Evolutionary conservation across 2,797 vertebrate genomes (phyloP).

Genomic region (Pagetopsis macropterus): DNA sequence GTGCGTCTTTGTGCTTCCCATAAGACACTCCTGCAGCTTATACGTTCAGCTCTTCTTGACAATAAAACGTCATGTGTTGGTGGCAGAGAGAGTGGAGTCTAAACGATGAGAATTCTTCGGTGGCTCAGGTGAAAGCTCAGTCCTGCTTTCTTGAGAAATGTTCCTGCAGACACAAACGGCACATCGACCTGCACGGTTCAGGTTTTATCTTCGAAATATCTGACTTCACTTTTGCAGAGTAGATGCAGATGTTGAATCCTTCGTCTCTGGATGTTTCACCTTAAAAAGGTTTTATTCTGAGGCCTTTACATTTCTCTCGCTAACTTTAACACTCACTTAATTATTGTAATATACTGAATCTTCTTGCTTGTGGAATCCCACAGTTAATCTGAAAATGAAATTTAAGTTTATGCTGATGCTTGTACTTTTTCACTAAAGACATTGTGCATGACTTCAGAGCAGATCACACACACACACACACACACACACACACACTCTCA

Average conservation of each 20-base stretch:
- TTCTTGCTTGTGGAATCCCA: too few species aligned
- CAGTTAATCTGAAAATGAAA: too few species aligned
- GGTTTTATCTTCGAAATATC: neutral
- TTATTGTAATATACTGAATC: too few species aligned
- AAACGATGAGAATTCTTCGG: neutral
- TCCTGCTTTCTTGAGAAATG: neutral
- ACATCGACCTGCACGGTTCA: neutral
- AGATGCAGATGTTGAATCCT: neutral
- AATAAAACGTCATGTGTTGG: neutral
- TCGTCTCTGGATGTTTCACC: too few species aligned
- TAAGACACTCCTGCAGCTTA: neutral
- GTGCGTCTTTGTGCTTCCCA: neutral
- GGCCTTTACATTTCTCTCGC: neutral
- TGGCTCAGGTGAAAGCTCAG: neutral
- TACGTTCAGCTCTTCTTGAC: neutral
- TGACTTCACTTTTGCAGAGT: neutral
- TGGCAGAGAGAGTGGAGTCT: neutral
- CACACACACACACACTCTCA: conserved; percentile 5
- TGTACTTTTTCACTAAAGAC: too few species aligned
- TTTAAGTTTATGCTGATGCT: too few species aligned
- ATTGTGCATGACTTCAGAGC: too few species aligned
- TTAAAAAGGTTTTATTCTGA: neutral
- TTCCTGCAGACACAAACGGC: neutral
- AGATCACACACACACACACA: neutral
- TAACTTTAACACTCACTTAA: too few species aligned